Evolutionary conservation across 1,140 invertebrate genomes (phyloP), one percentile per base, ranked within the genome.

Genomic region (Drosophila nannoptera): DNA sequence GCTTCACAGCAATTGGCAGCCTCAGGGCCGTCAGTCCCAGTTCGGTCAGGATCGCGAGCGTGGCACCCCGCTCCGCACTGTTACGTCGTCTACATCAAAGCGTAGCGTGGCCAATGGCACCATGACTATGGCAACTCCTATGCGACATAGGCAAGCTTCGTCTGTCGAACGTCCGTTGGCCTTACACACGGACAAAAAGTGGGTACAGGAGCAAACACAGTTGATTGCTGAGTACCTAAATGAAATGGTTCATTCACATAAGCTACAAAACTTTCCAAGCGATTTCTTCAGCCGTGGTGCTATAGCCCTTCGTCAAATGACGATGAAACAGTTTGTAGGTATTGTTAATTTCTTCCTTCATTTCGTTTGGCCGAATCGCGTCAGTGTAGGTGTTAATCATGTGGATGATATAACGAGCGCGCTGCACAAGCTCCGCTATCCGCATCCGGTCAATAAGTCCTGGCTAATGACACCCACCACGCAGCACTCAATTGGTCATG

Each of bases 401-500:
- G 76, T 89, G 8, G 88, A 89, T 38, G 78, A 88, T 33, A 78
- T 89, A 6, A 75, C 60, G 2, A 77, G 55, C 16, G 75, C 87
- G 0, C 46, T 89, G 53, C 72, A 83, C 7, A 84, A 88, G 48
- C 55, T 89, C 0, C 68, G 80, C 6, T 89, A 89, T 75, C 88
- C 88, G 0, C 61, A 84, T 67, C 76, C 70, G 14, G 58, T 89
- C 2, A 87, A 82, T 50, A 89, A 89, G 33, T 89, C 88, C 4
- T 89, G 84, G 72, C 49, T 89, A 0, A 78, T 88, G 58, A 89
- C 88, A 4, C 88, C 88, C 0, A 88, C 73, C 33, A 80, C 87
- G 2, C 74, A 77, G 48, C 81, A 87, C 16, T 87, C 88, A 5
- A 87, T 88, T 35, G 88, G 88, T 0, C 87, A 88, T 66, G 82